A percentile compares a stretch with the other conserved stretches of the same genome.
Evolutionary conservation across 1,140 invertebrate genomes (phyloP).

Genomic region (Ceratina calcarata): DNA sequence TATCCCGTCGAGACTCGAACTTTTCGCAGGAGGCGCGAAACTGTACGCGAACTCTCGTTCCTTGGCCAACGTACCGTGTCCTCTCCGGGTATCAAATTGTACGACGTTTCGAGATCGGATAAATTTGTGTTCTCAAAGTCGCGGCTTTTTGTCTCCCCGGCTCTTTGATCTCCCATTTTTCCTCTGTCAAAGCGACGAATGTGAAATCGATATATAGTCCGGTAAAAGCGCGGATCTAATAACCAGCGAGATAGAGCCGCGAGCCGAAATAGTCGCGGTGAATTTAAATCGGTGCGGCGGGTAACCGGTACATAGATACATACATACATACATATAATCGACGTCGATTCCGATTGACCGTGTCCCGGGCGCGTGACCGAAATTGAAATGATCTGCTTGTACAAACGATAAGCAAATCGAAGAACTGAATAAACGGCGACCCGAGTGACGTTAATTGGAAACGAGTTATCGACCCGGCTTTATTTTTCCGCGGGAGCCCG

Average conservation of each 20-base stretch:
- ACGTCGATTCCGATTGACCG: slow-evolving; percentile 31
- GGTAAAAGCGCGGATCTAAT: slow-evolving; percentile 31
- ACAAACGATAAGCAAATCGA: slow-evolving; percentile 52
- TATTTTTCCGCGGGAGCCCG: slow-evolving; percentile 11
- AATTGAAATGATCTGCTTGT: slow-evolving; percentile 46
- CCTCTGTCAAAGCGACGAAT: neutral
- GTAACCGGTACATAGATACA: slow-evolving; percentile 8
- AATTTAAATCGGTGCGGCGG: slow-evolving; percentile 14
- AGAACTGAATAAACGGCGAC: slow-evolving; percentile 22
- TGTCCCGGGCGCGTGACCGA: slow-evolving; percentile 26
- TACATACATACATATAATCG: no score
- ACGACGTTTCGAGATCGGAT: neutral
- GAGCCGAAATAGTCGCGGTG: neutral
- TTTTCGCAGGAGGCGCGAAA: slow-evolving; percentile 12
- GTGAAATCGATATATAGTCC: slow-evolving; percentile 28
- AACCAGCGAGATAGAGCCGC: neutral
- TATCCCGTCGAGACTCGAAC: slow-evolving; percentile 28
- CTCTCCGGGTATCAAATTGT: neutral
- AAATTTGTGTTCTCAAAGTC: slow-evolving; percentile 6
- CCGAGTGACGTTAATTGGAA: slow-evolving; percentile 47
- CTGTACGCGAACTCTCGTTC: slow-evolving; percentile 17
- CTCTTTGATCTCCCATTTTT: neutral
- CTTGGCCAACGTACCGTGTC: neutral
- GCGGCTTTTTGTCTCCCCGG: neutral
- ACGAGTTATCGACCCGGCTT: slow-evolving; percentile 35